phyloP scores from a whole-genome alignment of 1,140 invertebrate species.

The Drosophila sturtevanti region DNA sequence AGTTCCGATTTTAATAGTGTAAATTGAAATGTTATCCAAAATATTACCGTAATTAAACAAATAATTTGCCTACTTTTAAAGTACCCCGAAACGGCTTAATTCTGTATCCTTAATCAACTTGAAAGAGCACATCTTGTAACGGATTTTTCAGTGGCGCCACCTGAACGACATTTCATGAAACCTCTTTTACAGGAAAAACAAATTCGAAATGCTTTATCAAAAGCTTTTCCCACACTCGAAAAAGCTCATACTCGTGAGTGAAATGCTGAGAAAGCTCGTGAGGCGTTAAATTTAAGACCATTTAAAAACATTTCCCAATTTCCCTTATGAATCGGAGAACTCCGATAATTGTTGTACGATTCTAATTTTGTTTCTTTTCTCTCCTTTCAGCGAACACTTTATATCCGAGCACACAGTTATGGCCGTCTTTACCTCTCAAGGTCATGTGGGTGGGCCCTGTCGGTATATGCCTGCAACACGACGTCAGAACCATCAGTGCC shows the following conservation, averaged over 20 bases:
- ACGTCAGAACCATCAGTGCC: constrained; percentile 84
- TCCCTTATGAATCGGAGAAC: too few species aligned
- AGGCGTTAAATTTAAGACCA: background rate
- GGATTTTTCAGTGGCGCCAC: background rate
- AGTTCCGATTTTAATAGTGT: too few species aligned
- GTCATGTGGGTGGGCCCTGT: constrained; percentile 77
- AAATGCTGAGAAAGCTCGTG: too few species aligned
- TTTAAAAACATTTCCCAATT: too few species aligned
- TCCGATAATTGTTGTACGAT: background rate
- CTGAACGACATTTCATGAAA: background rate
- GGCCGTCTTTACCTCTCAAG: constrained; percentile 78
- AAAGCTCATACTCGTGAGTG: background rate
- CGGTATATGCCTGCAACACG: constrained; percentile 77
- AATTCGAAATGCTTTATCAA: background rate
- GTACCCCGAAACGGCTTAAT: background rate
- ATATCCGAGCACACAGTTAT: constrained; percentile 82
- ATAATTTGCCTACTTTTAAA: too few species aligned
- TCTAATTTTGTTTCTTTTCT: background rate
- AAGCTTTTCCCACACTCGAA: background rate
- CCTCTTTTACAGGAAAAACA: background rate
- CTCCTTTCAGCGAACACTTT: constrained; percentile 65
- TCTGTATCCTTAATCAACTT: background rate
- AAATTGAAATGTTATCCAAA: too few species aligned
- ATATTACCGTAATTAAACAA: too few species aligned
- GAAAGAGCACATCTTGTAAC: background rate